A percentile compares a stretch with the other conserved stretches of the same genome.
Conservation (phyloP, 2,888 invertebrate species). For the Xylota sylvarum region DNA sequence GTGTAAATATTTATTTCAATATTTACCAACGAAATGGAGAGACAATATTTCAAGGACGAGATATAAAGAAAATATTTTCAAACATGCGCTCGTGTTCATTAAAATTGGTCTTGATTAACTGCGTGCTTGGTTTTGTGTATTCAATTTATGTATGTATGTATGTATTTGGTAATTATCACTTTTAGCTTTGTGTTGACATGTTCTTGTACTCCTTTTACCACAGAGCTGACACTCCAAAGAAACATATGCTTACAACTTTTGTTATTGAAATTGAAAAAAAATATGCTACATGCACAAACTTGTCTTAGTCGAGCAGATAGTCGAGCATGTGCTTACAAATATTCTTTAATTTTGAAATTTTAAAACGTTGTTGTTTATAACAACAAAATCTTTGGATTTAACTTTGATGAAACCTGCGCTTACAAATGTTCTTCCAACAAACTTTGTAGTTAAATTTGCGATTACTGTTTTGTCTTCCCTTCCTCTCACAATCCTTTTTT, state of each 20-base stretch:
- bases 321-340: conserved; percentile 16
- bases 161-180: too few relatives aligned
- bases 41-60: conserved; percentile 42
- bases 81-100: background rate
- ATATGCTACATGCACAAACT: background rate
- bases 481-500: background rate
- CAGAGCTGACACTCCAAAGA: too few relatives aligned
- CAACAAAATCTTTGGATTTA: background rate
- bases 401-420: conserved; percentile 4
- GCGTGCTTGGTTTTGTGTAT: background rate
- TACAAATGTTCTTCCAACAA: conserved; percentile 10
- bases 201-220: too few relatives aligned
- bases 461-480: background rate
- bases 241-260: conserved; percentile 42
- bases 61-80: conserved; percentile 2
- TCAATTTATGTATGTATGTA: background rate
- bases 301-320: background rate
- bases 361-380: too few relatives aligned
- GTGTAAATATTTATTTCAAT: conserved; percentile 53
- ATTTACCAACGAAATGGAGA: conserved; percentile 35
- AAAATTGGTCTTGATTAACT: background rate
- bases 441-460: background rate
- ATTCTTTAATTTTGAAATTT: background rate
- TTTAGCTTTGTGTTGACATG: too few relatives aligned
- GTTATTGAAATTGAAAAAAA: background rate